Evolutionary conservation across 2,797 vertebrate genomes (phyloP), one percentile per base, ranked within the genome.

Genomic region (Gouania willdenowi): DNA sequence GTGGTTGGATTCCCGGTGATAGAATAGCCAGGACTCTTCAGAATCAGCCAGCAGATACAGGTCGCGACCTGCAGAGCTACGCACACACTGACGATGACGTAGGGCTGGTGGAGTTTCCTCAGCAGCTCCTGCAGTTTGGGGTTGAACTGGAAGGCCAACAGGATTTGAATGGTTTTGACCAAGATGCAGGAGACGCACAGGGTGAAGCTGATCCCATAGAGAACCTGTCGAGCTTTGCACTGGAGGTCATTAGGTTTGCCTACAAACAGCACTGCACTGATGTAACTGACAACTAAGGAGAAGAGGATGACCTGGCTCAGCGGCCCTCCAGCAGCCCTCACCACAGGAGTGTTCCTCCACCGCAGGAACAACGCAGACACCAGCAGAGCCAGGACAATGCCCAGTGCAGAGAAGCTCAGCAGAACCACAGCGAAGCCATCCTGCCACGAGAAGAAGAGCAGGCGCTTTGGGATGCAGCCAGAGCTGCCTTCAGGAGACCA

Each of bases 161-260:
- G 71, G 73, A 97, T 94, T 82, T 93, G 92, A 35, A 95, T 68
- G 1, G 91, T 90, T 66, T 95, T 97, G 12, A 91, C 88, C 72
- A 97, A 80, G 75, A 95, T n/a, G n/a, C n/a, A n/a, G n/a, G n/a
- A n/a, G n/a, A n/a, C n/a, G n/a, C n/a, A n/a, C n/a, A n/a, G n/a
- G n/a, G n/a, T 80, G 53, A 94, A 96, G 66, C 91, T 95, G 38
- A 94, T 68, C 0, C 92, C 92, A 24, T 91, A 94, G 11, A 93
- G 39, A 2, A 83, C 85, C 72, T 95, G 92, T 4, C 90, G 87
- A 5, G 81, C 76, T 72, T 88, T 91, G 48, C 93, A 94, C 5
- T 79, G 89, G 16, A 87, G 53, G 36, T 66, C 37, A 32, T 50
- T 87, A 2, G 94, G 91, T 11, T 66, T 63, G 5, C 88, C 92